Base-by-base conservation (phyloP, 2,797 vertebrate species). In the Kryptopterus vitreolus region DNA sequence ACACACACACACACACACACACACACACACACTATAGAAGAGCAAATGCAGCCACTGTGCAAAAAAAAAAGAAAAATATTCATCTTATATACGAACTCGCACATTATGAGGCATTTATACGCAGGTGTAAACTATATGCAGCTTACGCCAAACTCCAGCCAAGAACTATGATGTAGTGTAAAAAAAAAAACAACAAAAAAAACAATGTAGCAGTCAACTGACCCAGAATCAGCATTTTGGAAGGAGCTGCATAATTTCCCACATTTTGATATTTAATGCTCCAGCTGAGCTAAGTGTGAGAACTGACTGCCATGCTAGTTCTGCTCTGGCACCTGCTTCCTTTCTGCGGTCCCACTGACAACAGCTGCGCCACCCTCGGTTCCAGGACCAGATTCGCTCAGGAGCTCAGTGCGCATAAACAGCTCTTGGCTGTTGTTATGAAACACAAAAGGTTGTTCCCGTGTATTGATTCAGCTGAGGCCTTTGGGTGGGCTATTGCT, bases 401-500 rank as follows among this genome's bases (percentile, higher is more conserved):
- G 57, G 77, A 29, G 43, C 81, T 74, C 26, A 65, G 76, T 70
- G 66, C 71, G 57, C 72, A 70, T 76, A 82, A 84, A 84, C 84
- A 86, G 58, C 72, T 57, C 78, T 72, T 77, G 53, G 65, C 62
- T 65, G 65, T 80, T 75, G 61, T 83, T 82, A 82, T 62, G 71
- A 80, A 83, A 83, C 46, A 20, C 5, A 38, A 52, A 22, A 31
- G 20, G 31, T 10, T 18, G 63, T 62, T 68, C 43, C 46, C 20
- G 63, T 57, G 52, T 88, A 83, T 86, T 88, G 85, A 81, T 78
- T 85, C 85, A 87, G 87, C 84, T 87, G 85, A 69, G 31, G 31
- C 65, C 68, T 66, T 76, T 73, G 76, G 68, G 73, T 18, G 26
- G 58, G 66, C 46, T 77, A 71, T 63, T 52, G 82, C 59, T 77